Percentiles rank a stretch among this genome's conserved stretches.
Conservation (phyloP, 2,888 invertebrate genomes). For the Adela reaumurella region DNA sequence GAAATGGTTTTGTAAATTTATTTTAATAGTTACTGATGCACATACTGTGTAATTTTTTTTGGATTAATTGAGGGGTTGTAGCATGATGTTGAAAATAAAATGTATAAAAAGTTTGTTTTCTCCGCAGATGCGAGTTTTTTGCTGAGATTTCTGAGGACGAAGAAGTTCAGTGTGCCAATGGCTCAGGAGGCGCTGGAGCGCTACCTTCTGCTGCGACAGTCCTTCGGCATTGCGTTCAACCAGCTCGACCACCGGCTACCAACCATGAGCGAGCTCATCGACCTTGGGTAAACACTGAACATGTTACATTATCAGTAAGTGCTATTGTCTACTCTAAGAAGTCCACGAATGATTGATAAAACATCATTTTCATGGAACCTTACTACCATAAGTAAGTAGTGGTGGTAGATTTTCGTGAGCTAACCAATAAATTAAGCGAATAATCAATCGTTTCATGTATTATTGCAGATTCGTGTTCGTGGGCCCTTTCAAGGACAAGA, state of each 20-base stretch:
- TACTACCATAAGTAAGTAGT: constrained; percentile 3
- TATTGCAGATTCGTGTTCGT: constrained; percentile 69
- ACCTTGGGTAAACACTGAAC: constrained; percentile 53
- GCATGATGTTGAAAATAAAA: too few relatives aligned
- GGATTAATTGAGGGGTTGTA: too few relatives aligned
- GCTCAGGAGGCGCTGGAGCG: constrained; percentile 75
- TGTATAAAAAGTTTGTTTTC: constrained; percentile 14
- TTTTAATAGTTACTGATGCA: background rate
- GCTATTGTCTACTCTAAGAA: too few relatives aligned
- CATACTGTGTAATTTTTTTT: too few relatives aligned
- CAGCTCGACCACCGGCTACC: constrained; percentile 69
- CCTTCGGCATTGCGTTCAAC: constrained; percentile 71
- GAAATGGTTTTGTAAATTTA: background rate
- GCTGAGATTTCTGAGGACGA: constrained; percentile 72
- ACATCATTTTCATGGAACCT: constrained; percentile 1
- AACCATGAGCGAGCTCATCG: constrained; percentile 66
- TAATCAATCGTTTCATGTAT: too few relatives aligned
- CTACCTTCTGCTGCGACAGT: constrained; percentile 72
- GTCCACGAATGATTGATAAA: constrained; percentile 3
- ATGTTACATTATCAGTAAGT: too few relatives aligned
- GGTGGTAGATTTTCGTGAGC: too few relatives aligned
- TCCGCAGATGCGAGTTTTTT: constrained; percentile 71
- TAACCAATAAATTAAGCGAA: too few relatives aligned
- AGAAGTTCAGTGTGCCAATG: constrained; percentile 77
- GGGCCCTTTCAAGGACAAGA: constrained; percentile 70